Evolutionary conservation across 1,140 invertebrate genomes (phyloP), one percentile per base, ranked within the genome.

Genomic region (Drosophila bifasciata): DNA sequence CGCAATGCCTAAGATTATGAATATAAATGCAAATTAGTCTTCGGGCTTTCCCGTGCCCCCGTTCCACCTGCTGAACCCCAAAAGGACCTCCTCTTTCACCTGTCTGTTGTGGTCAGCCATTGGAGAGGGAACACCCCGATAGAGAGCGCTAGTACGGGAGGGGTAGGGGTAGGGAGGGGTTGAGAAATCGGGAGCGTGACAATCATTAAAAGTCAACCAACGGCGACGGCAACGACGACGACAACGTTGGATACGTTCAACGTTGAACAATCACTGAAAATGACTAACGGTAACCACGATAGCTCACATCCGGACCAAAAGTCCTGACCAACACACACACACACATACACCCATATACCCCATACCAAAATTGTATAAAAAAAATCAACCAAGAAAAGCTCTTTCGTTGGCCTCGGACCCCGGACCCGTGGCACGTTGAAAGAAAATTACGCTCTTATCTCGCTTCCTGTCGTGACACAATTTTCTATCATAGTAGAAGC

Each of bases 401-500:
- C 32, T 79, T 84, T 79, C 45, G n/a, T n/a, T n/a, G n/a, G n/a
- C n/a, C n/a, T n/a, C n/a, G n/a, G n/a, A n/a, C n/a, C n/a, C 23
- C 23, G 32, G 1, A 49, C 49, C 69, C 51, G 66, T 59, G 72
- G 72, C 46, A 80, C 83, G 83, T 86, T 86, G 83, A 88, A 88
- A 88, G 83, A 88, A 88, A 89, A 89, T 89, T 91, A 89, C 86
- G 85, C 75, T 90, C 89, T 91, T 91, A 91, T 91, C 89, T 91
- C 58, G 83, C 80, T 91, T 91, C 89, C 89, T 91, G 89, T 91
- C 89, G 89, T 91, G 89, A 90, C 83, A 89, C 75, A 88, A 91
- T 91, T 89, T 89, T 89, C 81, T 91, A 90, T 90, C 78, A 90
- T 90, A 90, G 32, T 36, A 13, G 72, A 43, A 71, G 63, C 60